A percentile compares a stretch with the other conserved stretches of the same genome.
Conservation (phyloP, 2,888 invertebrate genomes). For the Agrilus mali region DNA sequence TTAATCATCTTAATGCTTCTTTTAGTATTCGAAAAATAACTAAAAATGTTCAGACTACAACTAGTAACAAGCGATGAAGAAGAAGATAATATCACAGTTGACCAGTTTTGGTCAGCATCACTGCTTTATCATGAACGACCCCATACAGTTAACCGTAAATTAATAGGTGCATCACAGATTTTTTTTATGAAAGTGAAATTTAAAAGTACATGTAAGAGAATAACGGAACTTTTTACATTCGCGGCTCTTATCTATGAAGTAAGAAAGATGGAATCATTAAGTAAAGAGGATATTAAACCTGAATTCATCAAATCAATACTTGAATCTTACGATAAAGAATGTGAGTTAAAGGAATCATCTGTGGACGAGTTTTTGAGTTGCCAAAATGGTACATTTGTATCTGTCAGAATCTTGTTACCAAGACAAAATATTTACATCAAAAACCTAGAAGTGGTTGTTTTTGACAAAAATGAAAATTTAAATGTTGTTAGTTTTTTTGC, state of each 20-base stretch:
- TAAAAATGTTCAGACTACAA: constrained; percentile 24
- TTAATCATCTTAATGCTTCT: constrained; percentile 5
- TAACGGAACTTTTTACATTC: constrained; percentile 23
- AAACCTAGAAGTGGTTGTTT: constrained; percentile 26
- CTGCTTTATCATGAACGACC: constrained; percentile 52
- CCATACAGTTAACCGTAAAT: constrained; percentile 58
- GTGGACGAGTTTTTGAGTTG: constrained; percentile 16
- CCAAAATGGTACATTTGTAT: constrained; percentile 26
- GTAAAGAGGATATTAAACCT: constrained; percentile 19
- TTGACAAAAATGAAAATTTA: constrained; percentile 29
- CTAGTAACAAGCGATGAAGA: constrained; percentile 26
- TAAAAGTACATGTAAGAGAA: constrained; percentile 13
- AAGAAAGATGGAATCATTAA: constrained; percentile 20
- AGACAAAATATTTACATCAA: constrained; percentile 22
- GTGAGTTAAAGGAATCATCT: constrained; percentile 15
- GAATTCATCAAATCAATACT: constrained; percentile 23
- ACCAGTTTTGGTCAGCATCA: constrained; percentile 52
- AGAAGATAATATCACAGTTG: constrained; percentile 19
- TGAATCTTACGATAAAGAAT: constrained; percentile 22
- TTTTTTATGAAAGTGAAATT: constrained; percentile 22
- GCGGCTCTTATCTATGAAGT: constrained; percentile 27
- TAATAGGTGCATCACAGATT: constrained; percentile 40
- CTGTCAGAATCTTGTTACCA: constrained; percentile 33
- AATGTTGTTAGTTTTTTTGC: constrained; percentile 36
- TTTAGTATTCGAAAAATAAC: constrained; percentile 21